Evolutionary conservation across 2,888 invertebrate genomes (phyloP).

Genomic region (Gymnocheta viridis): DNA sequence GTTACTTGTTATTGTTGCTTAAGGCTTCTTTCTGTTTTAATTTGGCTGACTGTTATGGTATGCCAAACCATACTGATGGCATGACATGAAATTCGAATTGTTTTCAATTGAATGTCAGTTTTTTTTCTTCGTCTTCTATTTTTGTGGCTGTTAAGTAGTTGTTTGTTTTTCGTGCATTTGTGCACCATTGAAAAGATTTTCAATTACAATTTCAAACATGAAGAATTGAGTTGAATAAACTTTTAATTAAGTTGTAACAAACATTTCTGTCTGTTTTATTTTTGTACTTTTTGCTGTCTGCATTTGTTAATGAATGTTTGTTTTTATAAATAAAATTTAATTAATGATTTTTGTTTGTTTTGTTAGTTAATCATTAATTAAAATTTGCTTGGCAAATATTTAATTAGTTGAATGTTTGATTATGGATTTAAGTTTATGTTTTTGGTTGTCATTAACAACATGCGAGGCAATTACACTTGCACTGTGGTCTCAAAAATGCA

Average conservation of each 20-base stretch:
- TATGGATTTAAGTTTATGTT: slow-evolving; percentile 33
- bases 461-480: slow-evolving; percentile 33
- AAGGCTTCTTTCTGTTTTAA: slow-evolving; percentile 18
- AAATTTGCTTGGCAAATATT: slow-evolving; percentile 26
- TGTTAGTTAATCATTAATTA: slow-evolving; percentile 41
- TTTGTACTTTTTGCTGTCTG: background rate
- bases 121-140: background rate
- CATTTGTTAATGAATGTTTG: slow-evolving; percentile 36
- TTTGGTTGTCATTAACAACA: slow-evolving; percentile 36
- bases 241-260: slow-evolving; percentile 57
- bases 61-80: slow-evolving; percentile 31
- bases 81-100: slow-evolving; percentile 51
- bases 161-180: slow-evolving; percentile 29
- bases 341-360: slow-evolving; percentile 24
- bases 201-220: slow-evolving; percentile 32
- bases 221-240: slow-evolving; percentile 45
- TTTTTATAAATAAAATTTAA: slow-evolving; percentile 15
- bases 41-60: slow-evolving; percentile 26
- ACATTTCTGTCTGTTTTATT: background rate
- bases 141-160: slow-evolving; percentile 23
- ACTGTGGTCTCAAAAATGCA: background rate
- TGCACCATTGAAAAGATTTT: slow-evolving; percentile 31
- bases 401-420: slow-evolving; percentile 29
- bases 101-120: slow-evolving; percentile 40
- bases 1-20: background rate